Base-by-base conservation (phyloP, 2,113 vertebrate genomes). In the Apodemus speciosus region DNA sequence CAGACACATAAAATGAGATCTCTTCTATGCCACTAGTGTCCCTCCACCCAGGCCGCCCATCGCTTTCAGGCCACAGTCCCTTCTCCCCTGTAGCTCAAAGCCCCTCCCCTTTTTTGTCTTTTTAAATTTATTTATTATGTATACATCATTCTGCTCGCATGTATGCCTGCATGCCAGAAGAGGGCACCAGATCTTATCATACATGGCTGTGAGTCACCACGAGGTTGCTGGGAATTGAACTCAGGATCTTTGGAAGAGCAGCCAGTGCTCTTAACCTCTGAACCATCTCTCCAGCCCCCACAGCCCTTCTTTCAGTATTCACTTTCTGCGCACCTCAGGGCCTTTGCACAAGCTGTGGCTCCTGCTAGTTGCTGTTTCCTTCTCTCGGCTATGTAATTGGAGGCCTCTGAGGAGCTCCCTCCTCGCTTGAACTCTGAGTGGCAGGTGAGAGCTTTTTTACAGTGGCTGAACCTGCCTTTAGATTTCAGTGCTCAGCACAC, bases 281-380 rank as follows among this genome's bases (percentile, higher is more conserved):
- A 66, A 16, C 64, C 62, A 32, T 66, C 27, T 66, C 64, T 66
- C 13, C 64, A 66, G 30, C 11, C 30, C 64, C 64, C 64, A 69
- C 68, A 35, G 10, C 7, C 58, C 53, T 40, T 51, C 66, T 35
- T 53, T 20, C 60, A 16, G 35, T 5, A 4, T 68, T 38, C 9
- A 20, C 64, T 49, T 68, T n/a, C n/a, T 16, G 77, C 5, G 9
- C 0, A 49, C 76, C 35, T 0, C 68, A 35, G 92, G 83, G 58
- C 69, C 86, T 93, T 58, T 93, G 89, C 62, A 43, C 4, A 0
- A 0, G 38, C 38, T 8, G 23, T 3, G 30, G 68, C n/a, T 21
- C 15, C 56, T 5, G 32, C 1, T 6, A 3, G 10, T 30, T 1
- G 7, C 64, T 0, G 25, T 1, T 27, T 53, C 49, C 40, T 84